Percentiles rank a stretch among this genome's conserved stretches.
Evolutionary conservation across 2,113 vertebrate genomes (phyloP).

Genomic region (Channa maculata): DNA sequence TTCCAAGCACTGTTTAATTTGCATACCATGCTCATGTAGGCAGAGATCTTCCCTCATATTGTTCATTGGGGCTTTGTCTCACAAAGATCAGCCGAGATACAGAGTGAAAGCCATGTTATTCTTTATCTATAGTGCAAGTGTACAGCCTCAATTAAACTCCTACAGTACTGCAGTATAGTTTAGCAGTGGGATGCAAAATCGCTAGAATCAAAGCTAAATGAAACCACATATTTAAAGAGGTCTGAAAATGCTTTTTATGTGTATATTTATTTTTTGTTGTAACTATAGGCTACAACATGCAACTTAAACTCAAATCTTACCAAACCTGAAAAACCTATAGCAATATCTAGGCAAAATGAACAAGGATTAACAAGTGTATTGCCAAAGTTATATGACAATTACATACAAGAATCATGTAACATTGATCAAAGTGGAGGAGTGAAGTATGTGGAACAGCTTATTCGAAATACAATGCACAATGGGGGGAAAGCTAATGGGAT

Average conservation of each 20-base stretch:
- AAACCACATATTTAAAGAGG: too few species aligned
- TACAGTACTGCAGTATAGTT: not conserved
- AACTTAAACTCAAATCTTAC: too few species aligned
- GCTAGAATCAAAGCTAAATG: conserved; percentile 33
- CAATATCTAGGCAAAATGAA: too few species aligned
- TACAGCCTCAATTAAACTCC: not conserved
- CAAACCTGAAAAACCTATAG: too few species aligned
- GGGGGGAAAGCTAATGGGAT: not conserved
- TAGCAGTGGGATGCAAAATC: not conserved
- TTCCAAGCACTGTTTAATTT: conserved; percentile 55
- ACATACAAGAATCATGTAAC: conserved; percentile 2
- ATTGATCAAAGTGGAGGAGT: not conserved
- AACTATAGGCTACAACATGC: too few species aligned
- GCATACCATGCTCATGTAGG: conserved; percentile 42
- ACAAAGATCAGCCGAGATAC: conserved; percentile 42
- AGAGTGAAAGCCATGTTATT: conserved; percentile 22
- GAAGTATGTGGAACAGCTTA: not conserved
- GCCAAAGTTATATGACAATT: not conserved
- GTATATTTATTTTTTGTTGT: too few species aligned
- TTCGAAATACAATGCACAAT: not conserved
- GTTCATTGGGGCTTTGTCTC: conserved; percentile 39
- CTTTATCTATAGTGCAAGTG: conserved; percentile 24
- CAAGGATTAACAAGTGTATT: too few species aligned
- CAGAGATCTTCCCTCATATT: conserved; percentile 6
- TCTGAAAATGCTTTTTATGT: too few species aligned